Evolutionary conservation across 1,140 invertebrate genomes (phyloP), one percentile per base, ranked within the genome.

Genomic region (Brevipalpus yothersi): DNA sequence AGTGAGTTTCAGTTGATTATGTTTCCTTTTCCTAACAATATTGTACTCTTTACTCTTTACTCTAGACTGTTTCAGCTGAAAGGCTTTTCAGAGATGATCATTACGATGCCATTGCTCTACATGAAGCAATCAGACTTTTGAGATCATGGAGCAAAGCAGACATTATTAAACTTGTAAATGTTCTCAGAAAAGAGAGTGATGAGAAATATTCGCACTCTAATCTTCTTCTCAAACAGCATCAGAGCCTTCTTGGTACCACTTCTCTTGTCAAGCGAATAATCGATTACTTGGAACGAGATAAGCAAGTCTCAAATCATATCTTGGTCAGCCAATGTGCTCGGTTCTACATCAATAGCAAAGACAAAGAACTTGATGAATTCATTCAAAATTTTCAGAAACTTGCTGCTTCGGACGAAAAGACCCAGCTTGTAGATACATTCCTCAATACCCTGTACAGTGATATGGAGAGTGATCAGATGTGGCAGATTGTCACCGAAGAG

Each of bases 91-190:
- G 31, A 31, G 31, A 31, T 31, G 31, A 31, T 31, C 31, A 31
- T 31, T 31, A 31, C 5, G 31, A 31, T 31, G 5, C 31, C 31
- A 31, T 31, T 5, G 83, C 89, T 68, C 74, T 93, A 4, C 82
- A 91, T 64, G 84, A 87, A 72, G 86, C 86, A 1, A 70, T 93
- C 58, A 76, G 89, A 31, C 90, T 85, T 68, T 75, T 91, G 19
- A 73, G 77, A 55, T 71, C 81, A 31, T 80, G 90, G 65, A 82
- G 86, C 66, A 73, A 78, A 43, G 75, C 78, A 58, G 82, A 80
- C 43, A 84, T 83, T 67, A 75, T 76, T 59, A 86, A 86, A 67
- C 70, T 93, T 31, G 75, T 91, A 58, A 72, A 77, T 63, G 80
- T 82, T n/a, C 70, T 93, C 60, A 78, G 79, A 67, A 80, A 85